Base-by-base conservation (phyloP, 2,797 vertebrate species). In the Caiman crocodilus region DNA sequence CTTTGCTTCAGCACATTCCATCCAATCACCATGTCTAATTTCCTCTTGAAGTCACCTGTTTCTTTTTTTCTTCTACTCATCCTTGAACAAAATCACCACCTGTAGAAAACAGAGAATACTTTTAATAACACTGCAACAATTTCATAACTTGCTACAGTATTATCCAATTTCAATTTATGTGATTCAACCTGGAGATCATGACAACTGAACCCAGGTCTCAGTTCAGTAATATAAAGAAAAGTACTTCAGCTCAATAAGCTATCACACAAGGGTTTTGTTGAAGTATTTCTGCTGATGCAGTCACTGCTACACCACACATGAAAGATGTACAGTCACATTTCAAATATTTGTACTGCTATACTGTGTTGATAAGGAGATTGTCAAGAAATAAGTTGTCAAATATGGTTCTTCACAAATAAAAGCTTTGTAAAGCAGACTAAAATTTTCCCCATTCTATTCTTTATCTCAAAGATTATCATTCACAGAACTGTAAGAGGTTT, bases 221-320 rank as follows among this genome's bases (percentile, higher is more conserved):
- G 58, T 42, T 73, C 80, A 42, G 32, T 55, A 90, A 32, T 23
- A 88, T 65, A 94, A 91, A 92, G 42, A 7, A 64, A 75, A 58
- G 23, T 64, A 56, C 32, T 80, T 88, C 76, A 85, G 23, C 15
- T 5, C 67, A 25, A 3, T 76, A 57, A 74, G 42, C 55, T 82
- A n/a, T 69, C 71, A 92, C 6, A 13, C 86, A 82, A 75, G 50
- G 73, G 89, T 87, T 87, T 32, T 69, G 14, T 23, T 84, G 88
- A 61, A 76, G 63, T 67, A 76, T 74, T 96, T 92, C 65, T 89
- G 57, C 71, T 87, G 50, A 96, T 42, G 28, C 18, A 90, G 56
- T 74, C 58, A 57, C 56, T 89, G 32, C 16, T 76, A 8, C 2
- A 74, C 61, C 84, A 84, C 75, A 92, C 64, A 88, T 12, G 74